Base-by-base conservation (phyloP, 1,140 invertebrate genomes). In the Planococcus citri region DNA sequence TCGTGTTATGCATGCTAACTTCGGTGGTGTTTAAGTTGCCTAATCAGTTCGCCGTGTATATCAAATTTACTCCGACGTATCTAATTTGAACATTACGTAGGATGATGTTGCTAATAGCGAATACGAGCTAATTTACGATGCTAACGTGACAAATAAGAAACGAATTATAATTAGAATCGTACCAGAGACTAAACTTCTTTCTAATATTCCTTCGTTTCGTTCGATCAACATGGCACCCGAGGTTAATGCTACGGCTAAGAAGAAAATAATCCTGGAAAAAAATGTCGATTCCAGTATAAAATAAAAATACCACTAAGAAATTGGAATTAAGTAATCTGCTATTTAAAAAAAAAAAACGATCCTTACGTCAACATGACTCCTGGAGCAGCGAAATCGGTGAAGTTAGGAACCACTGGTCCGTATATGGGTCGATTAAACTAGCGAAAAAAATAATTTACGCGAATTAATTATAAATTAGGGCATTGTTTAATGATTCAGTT, bases 351-450 rank as follows among this genome's bases (percentile, higher is more conserved):
- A n/a, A n/a, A n/a, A n/a, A n/a, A n/a, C n/a, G n/a, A n/a, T n/a
- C n/a, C 85, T 86, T 79, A 94, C 91, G 91, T 95, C 72, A 96
- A 80, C 76, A 96, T 94, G 69, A 97, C 89, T 73, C 94, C 94
- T 38, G 94, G 94, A 27, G 94, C 93, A 72, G 95, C 94, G 79
- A 97, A 97, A 79, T 96, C 91, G 1, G 92, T 95, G 76, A 96
- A 96, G 70, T 90, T 92, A 22, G 93, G 91, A 74, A 90, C 84
- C 73, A 83, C 85, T 25, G 86, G 86, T 68, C 94, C 94, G 78
- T 96, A 97, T 73, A 97, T 87, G 4, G 92, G 91, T 14, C 90
- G 83, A 72, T 82, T 80, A 72, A 84, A 79, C 81, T 85, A 74
- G n/a, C n/a, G n/a, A n/a, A 60, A 81, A 67, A 64, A 0, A 68